Base-by-base conservation (phyloP, 2,888 invertebrate genomes). In the Ichneumoninae sp. region DNA sequence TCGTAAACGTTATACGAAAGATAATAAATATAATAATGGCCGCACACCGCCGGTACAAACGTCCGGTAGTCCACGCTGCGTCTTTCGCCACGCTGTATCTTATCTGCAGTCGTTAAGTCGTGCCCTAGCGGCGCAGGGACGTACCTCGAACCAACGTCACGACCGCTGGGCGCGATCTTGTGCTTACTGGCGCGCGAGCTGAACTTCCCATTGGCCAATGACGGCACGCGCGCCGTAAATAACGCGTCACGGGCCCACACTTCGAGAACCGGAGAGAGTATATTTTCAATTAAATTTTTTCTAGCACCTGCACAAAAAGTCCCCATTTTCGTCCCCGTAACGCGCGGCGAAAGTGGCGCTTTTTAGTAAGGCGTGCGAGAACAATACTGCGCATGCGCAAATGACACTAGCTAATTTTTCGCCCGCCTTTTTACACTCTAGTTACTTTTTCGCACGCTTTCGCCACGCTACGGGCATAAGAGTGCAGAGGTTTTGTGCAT, bases 21-120 rank as follows among this genome's bases (percentile, higher is more conserved):
- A 19, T 22, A 52, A 68, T 75, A 68, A 60, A 68, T 68, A 68
- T 69, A 69, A 30, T 13, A 10, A 54, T 6, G 47, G 22, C 63
- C 30, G 13, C 6, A 10, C 63, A 13, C 22, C 19, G 19, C 16
- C 16, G 30, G 16, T 33, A 36, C 65, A 65, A 52, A 50, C 50
- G 33, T 47, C 33, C 63, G 63, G 63, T 63, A 33, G 63, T 16
- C 2, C 63, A 30, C 3, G 13, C 44, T 47, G 3, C 13, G 44
- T 47, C 44, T 47, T 47, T 47, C 16, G 5, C 44, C 44, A 1
- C 44, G 16, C 7, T 52, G 47, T 10, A 50, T 63, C 63, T 75
- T 75, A 75, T 75, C 75, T 19, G 44, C 22, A 65, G 36, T 65
- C 33, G 75, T 65, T 75, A 65, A 75, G 13, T 3, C 65, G 47